Percentiles rank a stretch among this genome's conserved stretches.
phyloP scores from a whole-genome alignment of 1,140 invertebrate genomes.

The Procambarus virginalis region DNA sequence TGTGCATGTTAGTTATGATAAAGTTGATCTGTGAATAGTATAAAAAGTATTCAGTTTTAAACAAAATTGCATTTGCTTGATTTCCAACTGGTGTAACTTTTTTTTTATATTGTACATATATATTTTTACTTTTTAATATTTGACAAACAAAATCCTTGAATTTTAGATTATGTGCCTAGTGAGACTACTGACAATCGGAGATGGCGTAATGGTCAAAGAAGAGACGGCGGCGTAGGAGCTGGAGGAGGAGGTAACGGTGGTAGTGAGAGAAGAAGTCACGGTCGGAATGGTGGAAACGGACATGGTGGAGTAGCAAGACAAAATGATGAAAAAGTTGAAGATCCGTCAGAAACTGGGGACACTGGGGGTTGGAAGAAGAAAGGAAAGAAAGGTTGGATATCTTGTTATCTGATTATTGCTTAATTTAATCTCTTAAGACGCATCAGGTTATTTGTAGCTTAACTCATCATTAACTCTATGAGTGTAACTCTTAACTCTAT shows the following conservation, averaged over 20 bases:
- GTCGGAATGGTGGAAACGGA: neutral
- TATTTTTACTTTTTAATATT: too few species aligned
- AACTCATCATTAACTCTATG: too few species aligned
- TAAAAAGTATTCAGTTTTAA: too few species aligned
- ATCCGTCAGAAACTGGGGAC: neutral
- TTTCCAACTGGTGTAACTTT: too few species aligned
- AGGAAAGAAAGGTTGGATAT: constrained; percentile 19
- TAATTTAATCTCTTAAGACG: too few species aligned
- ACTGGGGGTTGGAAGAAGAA: constrained; percentile 14
- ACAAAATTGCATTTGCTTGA: too few species aligned
- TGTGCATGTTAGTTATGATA: too few species aligned
- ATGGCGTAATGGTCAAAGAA: neutral
- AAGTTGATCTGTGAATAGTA: too few species aligned
- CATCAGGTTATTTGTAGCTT: too few species aligned
- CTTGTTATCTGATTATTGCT: too few species aligned
- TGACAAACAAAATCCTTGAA: neutral
- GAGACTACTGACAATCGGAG: neutral
- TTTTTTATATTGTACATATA: too few species aligned
- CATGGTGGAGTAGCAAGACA: neutral
- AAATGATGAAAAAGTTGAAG: constrained; percentile 7
- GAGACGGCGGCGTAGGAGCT: neutral
- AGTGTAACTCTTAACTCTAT: too few species aligned
- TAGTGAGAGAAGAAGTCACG: neutral
- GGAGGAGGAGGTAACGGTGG: constrained; percentile 5
- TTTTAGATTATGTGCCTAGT: constrained; percentile 12